phyloP scores from a whole-genome alignment of 2,888 invertebrate species.

The Spicauda simplicius region DNA sequence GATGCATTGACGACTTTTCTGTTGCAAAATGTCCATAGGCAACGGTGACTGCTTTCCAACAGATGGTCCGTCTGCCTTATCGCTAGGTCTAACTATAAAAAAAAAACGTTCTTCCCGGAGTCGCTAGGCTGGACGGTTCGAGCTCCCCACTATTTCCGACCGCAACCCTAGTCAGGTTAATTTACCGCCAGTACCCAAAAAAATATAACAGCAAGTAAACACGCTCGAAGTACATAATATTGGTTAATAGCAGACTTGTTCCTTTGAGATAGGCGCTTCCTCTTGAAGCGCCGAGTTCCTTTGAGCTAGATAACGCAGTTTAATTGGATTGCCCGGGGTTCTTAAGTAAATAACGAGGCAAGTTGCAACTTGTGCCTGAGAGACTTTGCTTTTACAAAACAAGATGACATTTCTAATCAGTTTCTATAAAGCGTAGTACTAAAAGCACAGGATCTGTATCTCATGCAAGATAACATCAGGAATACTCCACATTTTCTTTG shows the following conservation, averaged over 20 bases:
- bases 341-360: conserved; percentile 43
- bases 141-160: too few relatives aligned
- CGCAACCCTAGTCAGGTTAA: too few relatives aligned
- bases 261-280: conserved; percentile 4
- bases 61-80: too few relatives aligned
- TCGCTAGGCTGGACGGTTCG: too few relatives aligned
- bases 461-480: neutral
- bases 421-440: neutral
- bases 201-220: too few relatives aligned
- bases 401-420: neutral
- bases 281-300: conserved; percentile 15
- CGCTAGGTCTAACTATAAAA: too few relatives aligned
- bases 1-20: too few relatives aligned
- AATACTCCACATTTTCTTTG: neutral
- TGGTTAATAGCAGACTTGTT: neutral
- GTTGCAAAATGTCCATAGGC: too few relatives aligned
- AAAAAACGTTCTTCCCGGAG: too few relatives aligned
- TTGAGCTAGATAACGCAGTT: conserved; percentile 33
- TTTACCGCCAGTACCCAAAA: too few relatives aligned
- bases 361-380: conserved; percentile 22
- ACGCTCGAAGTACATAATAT: neutral
- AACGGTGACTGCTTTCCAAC: too few relatives aligned
- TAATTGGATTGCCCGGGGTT: conserved; percentile 37
- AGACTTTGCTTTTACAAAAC: neutral
- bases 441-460: neutral